Percentiles rank a stretch among this genome's conserved stretches.
Evolutionary conservation across 1,140 invertebrate genomes (phyloP).

Genomic region (Temnothorax nylanderi): DNA sequence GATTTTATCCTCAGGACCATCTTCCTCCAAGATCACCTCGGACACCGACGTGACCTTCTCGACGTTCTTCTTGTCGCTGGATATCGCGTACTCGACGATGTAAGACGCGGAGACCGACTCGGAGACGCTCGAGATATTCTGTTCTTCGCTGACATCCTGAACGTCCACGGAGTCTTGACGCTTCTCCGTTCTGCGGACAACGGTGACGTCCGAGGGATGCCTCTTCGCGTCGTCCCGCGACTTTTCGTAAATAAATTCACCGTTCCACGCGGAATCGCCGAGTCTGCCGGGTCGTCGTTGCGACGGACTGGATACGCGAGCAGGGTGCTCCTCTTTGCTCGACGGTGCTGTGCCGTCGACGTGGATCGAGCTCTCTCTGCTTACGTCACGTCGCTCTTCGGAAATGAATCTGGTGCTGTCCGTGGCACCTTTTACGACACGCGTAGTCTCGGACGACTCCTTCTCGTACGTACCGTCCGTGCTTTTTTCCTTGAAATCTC

Average conservation of each 20-base stretch:
- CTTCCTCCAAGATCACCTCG: constrained; percentile 66
- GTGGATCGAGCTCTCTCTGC: constrained; percentile 35
- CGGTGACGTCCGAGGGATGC: constrained; percentile 30
- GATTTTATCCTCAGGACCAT: constrained; percentile 1
- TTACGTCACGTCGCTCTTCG: constrained; percentile 60
- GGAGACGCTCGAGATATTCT: constrained; percentile 53
- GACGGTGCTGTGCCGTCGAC: not conserved
- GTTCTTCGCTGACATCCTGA: constrained; percentile 69
- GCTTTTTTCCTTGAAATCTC: constrained; percentile 56
- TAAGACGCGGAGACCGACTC: constrained; percentile 63
- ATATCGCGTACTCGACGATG: constrained; percentile 66
- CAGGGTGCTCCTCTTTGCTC: not conserved
- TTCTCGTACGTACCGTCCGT: constrained; percentile 66
- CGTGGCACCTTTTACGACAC: constrained; percentile 58
- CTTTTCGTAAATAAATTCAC: constrained; percentile 67
- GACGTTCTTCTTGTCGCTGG: constrained; percentile 63
- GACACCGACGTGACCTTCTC: constrained; percentile 70
- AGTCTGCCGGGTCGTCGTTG: constrained; percentile 38
- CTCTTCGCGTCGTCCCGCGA: constrained; percentile 17
- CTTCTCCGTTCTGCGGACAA: constrained; percentile 65
- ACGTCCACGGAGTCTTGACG: constrained; percentile 68
- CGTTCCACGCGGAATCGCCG: constrained; percentile 73
- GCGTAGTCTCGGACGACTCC: constrained; percentile 57
- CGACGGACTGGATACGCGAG: constrained; percentile 15
- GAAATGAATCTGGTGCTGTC: constrained; percentile 66